phyloP scores from a whole-genome alignment of 2,797 vertebrate genomes.

The Chaenodraco wilsoni region DNA sequence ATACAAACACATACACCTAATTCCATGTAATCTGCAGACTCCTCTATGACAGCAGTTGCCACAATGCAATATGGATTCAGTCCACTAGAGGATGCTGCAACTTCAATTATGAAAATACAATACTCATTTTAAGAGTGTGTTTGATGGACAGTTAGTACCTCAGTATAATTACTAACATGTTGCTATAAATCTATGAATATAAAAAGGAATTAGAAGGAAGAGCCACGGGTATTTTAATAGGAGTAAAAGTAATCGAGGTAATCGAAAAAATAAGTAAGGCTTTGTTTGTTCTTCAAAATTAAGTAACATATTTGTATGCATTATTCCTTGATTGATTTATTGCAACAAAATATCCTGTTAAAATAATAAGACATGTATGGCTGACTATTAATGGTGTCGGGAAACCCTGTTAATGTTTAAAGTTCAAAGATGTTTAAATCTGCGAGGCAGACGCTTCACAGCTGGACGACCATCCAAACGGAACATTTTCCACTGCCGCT shows the following conservation, averaged over 20 bases:
- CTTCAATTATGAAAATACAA: conserved; percentile 36
- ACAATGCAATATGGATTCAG: background rate
- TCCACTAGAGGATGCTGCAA: conserved; percentile 52
- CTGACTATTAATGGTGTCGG: conserved; percentile 13
- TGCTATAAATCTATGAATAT: background rate
- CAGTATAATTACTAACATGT: background rate
- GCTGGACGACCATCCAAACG: conserved; percentile 38
- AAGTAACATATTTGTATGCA: background rate
- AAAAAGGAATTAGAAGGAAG: background rate
- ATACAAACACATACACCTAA: background rate
- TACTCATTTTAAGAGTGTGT: background rate
- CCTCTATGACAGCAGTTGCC: background rate
- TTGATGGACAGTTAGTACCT: background rate
- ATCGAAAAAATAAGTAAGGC: background rate
- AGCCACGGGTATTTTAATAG: no score
- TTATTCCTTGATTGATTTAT: background rate
- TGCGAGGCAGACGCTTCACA: conserved; percentile 50
- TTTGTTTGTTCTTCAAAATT: background rate
- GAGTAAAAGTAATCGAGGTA: background rate
- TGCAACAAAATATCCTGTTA: conserved; percentile 15
- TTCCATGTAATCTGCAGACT: no score
- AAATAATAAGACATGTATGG: background rate
- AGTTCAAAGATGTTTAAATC: conserved; percentile 40
- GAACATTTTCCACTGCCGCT: conserved; percentile 29
- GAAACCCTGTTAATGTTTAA: conserved; percentile 30